Evolutionary conservation across 2,888 invertebrate genomes (phyloP).

Genomic region (Ophion slaviceki): DNA sequence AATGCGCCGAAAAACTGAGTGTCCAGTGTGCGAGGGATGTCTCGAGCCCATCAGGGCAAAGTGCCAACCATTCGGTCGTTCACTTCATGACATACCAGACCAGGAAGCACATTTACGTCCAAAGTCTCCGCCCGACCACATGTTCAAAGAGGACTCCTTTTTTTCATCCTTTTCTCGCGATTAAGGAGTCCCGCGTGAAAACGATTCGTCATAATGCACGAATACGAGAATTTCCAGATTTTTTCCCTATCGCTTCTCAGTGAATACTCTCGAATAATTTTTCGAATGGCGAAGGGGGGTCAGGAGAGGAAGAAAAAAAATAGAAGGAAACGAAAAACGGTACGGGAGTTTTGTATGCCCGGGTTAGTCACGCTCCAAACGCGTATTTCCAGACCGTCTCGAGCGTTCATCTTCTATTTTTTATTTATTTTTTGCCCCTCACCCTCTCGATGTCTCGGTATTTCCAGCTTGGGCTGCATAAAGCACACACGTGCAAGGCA

Average conservation of each 20-base stretch:
- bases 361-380: conserved; percentile 65
- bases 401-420: conserved; percentile 55
- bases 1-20: too few relatives aligned
- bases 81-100: too few relatives aligned
- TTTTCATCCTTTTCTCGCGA: conserved; percentile 28
- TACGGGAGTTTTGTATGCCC: conserved; percentile 63
- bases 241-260: conserved; percentile 25
- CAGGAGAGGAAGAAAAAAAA: conserved; percentile 60
- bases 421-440: conserved; percentile 22
- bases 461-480: conserved; percentile 24
- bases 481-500: conserved; percentile 59
- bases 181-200: conserved; percentile 37
- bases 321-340: conserved; percentile 55
- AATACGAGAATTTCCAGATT: conserved; percentile 21
- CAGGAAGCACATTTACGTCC: too few relatives aligned
- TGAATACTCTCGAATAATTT: conserved; percentile 50
- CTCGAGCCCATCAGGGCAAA: too few relatives aligned
- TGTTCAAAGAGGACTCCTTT: neutral
- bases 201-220: conserved; percentile 12
- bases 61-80: too few relatives aligned
- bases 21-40: too few relatives aligned
- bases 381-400: conserved; percentile 59
- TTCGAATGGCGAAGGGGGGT: conserved; percentile 42
- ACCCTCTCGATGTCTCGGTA: conserved; percentile 29
- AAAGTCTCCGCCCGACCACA: too few relatives aligned